Conservation (phyloP, 2,888 invertebrate species). For the Zaprionus obscuricornis region DNA sequence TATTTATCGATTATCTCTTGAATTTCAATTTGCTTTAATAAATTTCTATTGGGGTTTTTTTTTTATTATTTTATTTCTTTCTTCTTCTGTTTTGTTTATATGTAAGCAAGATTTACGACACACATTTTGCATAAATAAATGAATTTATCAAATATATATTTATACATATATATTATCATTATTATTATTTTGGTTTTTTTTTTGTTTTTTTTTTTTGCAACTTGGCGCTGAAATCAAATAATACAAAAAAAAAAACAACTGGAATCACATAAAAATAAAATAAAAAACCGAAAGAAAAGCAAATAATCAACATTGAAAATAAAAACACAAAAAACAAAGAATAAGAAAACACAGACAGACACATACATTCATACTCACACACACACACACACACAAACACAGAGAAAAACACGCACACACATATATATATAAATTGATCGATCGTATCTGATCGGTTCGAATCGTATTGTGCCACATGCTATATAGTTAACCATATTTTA, state of each 20-base stretch:
- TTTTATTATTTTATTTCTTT: slow-evolving; percentile 15
- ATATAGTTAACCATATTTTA: slow-evolving; percentile 34
- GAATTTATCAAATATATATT: slow-evolving; percentile 39
- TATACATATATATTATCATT: slow-evolving; percentile 41
- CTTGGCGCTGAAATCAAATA: slow-evolving; percentile 82
- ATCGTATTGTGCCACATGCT: slow-evolving; percentile 16
- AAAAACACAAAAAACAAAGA: slow-evolving; percentile 5
- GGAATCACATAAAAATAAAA: slow-evolving; percentile 42
- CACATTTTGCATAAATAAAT: slow-evolving; percentile 57
- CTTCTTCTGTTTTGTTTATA: slow-evolving; percentile 23
- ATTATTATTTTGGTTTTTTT: too few relatives aligned
- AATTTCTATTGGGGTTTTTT: slow-evolving; percentile 27
- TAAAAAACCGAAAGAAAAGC: slow-evolving; percentile 39
- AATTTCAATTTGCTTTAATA: slow-evolving; percentile 25
- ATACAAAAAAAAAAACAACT: slow-evolving; percentile 48
- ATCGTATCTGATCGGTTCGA: slow-evolving; percentile 28
- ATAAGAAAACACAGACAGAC: not conserved
- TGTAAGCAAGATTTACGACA: slow-evolving; percentile 46
- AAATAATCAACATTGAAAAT: slow-evolving; percentile 35
- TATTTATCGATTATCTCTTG: slow-evolving; percentile 6
- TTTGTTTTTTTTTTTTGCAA: slow-evolving; percentile 76
- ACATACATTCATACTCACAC: too few relatives aligned
- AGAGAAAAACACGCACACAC: too few relatives aligned
- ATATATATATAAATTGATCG: slow-evolving; percentile 7
- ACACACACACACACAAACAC: too few relatives aligned